Evolutionary conservation across 2,797 vertebrate species (phyloP), one percentile per base, ranked within the genome.

Genomic region (Schizopygopsis pylzovi): DNA sequence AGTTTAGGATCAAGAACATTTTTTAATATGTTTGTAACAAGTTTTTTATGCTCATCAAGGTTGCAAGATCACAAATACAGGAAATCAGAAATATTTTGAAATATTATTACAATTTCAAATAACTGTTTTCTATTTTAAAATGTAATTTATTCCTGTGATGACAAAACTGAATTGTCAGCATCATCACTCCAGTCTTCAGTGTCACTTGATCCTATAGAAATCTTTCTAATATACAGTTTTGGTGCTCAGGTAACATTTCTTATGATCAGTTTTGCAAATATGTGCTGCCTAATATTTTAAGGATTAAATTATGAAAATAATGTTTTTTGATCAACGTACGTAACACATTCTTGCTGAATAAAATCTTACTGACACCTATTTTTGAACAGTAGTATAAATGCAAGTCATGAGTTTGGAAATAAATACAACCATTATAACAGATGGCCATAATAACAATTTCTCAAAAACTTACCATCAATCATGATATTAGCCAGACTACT

Each of bases 401-500:
- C 9, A 73, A 43, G 39, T 33, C 13, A 61, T 47, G 13, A 11
- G 20, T 59, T 75, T 41, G 41, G 20, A 10, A 83, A 37, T 80
- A 12, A 10, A 59, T 18, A 45, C 20, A 70, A n/a, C n/a, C 39
- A 18, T 39, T 59, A 15, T 37, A 68, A 71, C 22, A 70, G 75
- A 86, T 37, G 54, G 3, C 78, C 9, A 8, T 11, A 73, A 37
- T 63, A 67, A 52, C 4, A 0, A 25, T 54, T 28, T 63, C 37
- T 33, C 22, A 39, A 8, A 71, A n/a, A 90, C 94, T 94, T 91
- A 99, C 98, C 98, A 92, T 97, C 96, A 79, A 99, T 97, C 49
- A 96, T 92, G 78, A 99, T 94, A 89, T 96, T 97, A 54, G 97
- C 97, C 87, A 99, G 90, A 45, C 96, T 96, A 68, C 95, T 97